Evolutionary conservation across 2,888 invertebrate species (phyloP), one percentile per base, ranked within the genome.

Genomic region (Diadegma fenestrale): DNA sequence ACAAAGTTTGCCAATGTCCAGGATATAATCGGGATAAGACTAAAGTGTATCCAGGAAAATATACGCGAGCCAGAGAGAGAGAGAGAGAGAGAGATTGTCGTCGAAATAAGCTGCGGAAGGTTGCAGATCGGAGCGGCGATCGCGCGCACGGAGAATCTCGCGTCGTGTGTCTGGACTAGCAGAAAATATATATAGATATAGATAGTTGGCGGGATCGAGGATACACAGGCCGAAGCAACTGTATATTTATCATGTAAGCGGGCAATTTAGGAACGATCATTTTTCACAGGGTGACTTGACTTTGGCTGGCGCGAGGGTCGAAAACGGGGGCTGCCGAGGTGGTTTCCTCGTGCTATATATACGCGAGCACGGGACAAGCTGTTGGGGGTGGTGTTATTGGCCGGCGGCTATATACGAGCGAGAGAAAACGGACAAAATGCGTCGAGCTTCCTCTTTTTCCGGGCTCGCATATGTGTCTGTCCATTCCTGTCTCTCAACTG

Each of bases 211-310:
- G 33, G 5, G 33, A 66, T 78, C 30, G 54, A 51, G 73, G 75
- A 80, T 77, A 85, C 81, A 66, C 72, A 82, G n/a, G n/a, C n/a
- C 63, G 77, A 80, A 87, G 85, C 87, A 84, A 82, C 87, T 89
- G 92, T 92, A 93, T 92, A 94, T 94, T 94, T 93, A 94, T 93
- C 94, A 94, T 94, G 92, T 93, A 93, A 93, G 93, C 93, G 92
- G 92, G 93, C 93, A 94, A 93, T 94, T 93, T 94, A 91, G 91
- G 90, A 88, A 78, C 91, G 93, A 94, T 93, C 94, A 94, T 94
- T 94, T 94, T 94, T 94, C 94, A 94, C 93, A 86, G 89, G 89
- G 89, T 89, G 90, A 89, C 90, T 90, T 90, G 91, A 92, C 90
- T 91, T 88, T 88, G 89, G 90, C 88, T 58, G 90, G 82, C 83